Percentiles rank a stretch among this genome's conserved stretches.
Conservation (phyloP, 35 echinoderm and acorn worm genomes). For the Strongylocentrotus purpuratus region DNA sequence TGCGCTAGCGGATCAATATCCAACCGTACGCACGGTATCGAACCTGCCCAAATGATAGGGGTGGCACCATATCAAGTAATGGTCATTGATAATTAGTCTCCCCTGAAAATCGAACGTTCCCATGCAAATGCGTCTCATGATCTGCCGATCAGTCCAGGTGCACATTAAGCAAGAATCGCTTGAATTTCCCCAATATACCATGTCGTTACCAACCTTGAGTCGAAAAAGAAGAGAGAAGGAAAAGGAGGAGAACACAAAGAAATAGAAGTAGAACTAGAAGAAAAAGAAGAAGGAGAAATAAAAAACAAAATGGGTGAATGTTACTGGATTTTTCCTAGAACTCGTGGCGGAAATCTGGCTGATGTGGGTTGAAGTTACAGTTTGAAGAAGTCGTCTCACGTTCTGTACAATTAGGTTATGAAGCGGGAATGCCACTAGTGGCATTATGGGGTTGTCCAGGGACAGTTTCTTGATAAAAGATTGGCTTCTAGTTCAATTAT, state of each 20-base stretch:
- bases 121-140: neutral
- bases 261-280: neutral
- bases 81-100: conserved; percentile 10
- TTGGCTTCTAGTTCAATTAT: neutral
- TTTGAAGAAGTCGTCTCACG: neutral
- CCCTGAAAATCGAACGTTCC: neutral
- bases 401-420: neutral
- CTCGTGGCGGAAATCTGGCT: neutral
- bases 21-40: neutral
- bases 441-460: neutral
- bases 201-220: neutral
- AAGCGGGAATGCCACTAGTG: neutral
- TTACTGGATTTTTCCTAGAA: neutral
- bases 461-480: neutral
- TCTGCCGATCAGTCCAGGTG: neutral
- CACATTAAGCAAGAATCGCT: neutral
- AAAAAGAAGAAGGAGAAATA: neutral
- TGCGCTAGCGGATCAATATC: neutral
- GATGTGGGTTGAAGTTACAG: neutral
- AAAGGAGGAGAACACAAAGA: neutral
- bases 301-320: neutral
- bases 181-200: neutral
- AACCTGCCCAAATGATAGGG: neutral
- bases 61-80: conserved; percentile 2
- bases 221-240: neutral